Conservation (phyloP, 1,140 invertebrate species). For the Archivesica marissinica region DNA sequence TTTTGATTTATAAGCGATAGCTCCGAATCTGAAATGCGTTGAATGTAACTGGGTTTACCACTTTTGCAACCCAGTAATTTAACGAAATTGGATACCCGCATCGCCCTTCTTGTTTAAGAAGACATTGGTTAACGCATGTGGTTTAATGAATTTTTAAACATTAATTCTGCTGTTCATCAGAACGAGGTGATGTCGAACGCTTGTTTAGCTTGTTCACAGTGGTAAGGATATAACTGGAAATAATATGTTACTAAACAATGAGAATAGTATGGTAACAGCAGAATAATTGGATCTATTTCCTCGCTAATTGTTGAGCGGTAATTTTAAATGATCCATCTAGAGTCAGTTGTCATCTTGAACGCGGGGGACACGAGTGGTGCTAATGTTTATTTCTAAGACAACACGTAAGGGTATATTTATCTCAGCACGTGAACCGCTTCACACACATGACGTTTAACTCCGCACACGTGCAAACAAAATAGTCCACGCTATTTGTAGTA, state of each 20-base stretch:
- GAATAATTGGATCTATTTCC: slow-evolving; percentile 59
- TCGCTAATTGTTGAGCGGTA: slow-evolving; percentile 36
- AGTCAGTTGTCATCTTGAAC: slow-evolving; percentile 29
- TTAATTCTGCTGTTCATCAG: slow-evolving; percentile 44
- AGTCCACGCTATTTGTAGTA: slow-evolving; percentile 11
- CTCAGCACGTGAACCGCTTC: slow-evolving; percentile 49
- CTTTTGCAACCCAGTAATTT: slow-evolving; percentile 48
- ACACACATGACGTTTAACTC: slow-evolving; percentile 41
- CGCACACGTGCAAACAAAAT: slow-evolving; percentile 58
- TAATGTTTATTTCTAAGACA: slow-evolving; percentile 53
- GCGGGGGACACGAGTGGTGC: background rate
- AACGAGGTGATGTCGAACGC: slow-evolving; percentile 2
- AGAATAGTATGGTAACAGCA: slow-evolving; percentile 51
- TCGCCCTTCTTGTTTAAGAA: background rate
- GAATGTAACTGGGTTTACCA: slow-evolving; percentile 44
- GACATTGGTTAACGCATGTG: slow-evolving; percentile 29
- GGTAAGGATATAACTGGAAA: slow-evolving; percentile 37
- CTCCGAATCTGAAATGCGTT: slow-evolving; percentile 1
- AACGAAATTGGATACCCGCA: slow-evolving; percentile 44
- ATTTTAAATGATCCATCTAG: background rate
- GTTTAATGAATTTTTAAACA: slow-evolving; percentile 62
- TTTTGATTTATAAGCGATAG: slow-evolving; percentile 49
- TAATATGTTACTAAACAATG: slow-evolving; percentile 60
- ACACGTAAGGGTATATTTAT: slow-evolving; percentile 59
- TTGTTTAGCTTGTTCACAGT: slow-evolving; percentile 12